Conservation (phyloP, 2,113 vertebrate species). For the Microcebus tavaratra region DNA sequence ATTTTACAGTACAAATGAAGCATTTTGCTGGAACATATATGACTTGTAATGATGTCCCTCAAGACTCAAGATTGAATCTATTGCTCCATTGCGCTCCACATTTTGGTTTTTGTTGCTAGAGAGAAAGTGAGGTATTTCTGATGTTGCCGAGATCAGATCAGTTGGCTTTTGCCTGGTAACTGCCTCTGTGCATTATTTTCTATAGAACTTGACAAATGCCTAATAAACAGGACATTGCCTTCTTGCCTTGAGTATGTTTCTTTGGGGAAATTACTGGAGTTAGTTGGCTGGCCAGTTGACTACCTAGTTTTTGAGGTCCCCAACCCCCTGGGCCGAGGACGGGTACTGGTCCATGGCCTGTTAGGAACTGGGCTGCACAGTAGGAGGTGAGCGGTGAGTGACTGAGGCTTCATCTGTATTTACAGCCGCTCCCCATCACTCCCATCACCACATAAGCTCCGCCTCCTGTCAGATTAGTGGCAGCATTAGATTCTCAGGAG, state of each 20-base stretch:
- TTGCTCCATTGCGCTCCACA: neutral
- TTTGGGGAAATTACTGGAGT: slow-evolving; percentile 66
- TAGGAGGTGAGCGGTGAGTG: no score
- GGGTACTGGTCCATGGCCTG: no score
- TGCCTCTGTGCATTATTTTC: slow-evolving; percentile 53
- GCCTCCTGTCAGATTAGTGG: no score
- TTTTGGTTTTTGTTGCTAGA: neutral
- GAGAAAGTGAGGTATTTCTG: slow-evolving; percentile 36
- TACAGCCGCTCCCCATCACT: no score
- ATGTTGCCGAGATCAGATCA: slow-evolving; percentile 37
- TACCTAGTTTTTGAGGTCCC: neutral
- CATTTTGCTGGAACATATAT: neutral
- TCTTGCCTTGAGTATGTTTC: slow-evolving; percentile 52
- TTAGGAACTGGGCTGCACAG: no score
- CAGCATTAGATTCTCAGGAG: no score
- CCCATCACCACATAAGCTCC: no score
- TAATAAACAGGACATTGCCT: slow-evolving; percentile 30
- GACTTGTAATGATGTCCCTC: slow-evolving; percentile 8
- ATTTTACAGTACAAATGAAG: slow-evolving; percentile 30
- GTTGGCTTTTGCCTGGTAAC: slow-evolving; percentile 57
- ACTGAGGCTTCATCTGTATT: no score
- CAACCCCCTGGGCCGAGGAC: no score
- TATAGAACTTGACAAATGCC: slow-evolving; percentile 61
- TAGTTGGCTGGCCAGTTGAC: slow-evolving; percentile 49
- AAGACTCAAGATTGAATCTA: neutral